Conservation (phyloP, 2,797 vertebrate species). For the Malacoraja senta region DNA sequence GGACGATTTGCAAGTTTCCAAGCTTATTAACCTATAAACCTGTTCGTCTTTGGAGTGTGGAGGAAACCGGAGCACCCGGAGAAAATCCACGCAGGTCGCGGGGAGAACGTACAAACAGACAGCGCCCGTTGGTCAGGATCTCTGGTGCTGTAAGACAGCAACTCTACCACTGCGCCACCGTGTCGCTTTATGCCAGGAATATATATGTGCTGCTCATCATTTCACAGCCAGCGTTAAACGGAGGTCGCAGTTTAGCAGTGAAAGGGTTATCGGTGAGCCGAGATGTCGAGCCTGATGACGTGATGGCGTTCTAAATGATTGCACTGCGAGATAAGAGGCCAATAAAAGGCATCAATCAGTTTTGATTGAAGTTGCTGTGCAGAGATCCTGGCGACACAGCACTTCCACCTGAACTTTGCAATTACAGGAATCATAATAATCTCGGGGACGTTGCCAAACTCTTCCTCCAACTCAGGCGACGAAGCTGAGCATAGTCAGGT, state of each 20-base stretch:
- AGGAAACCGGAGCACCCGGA: too few species aligned
- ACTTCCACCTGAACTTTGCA: background rate
- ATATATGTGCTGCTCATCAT: background rate
- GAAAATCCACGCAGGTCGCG: too few species aligned
- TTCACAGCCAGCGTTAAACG: background rate
- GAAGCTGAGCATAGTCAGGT: background rate
- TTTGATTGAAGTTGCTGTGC: background rate
- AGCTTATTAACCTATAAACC: too few species aligned
- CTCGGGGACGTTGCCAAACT: background rate
- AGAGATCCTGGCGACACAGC: background rate
- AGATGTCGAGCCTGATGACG: background rate
- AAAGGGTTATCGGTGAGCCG: background rate
- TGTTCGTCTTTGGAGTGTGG: too few species aligned
- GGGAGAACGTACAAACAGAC: too few species aligned
- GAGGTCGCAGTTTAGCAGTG: background rate
- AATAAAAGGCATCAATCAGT: background rate
- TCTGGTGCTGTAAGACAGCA: too few species aligned
- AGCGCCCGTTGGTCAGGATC: too few species aligned
- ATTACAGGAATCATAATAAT: background rate
- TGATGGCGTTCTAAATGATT: background rate
- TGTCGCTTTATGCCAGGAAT: too few species aligned
- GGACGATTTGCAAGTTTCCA: too few species aligned
- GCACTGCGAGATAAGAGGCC: background rate
- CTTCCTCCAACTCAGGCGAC: background rate
- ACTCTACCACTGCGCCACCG: too few species aligned